Evolutionary conservation across 2,888 invertebrate genomes (phyloP).

Genomic region (Synanthedon vespiformis): DNA sequence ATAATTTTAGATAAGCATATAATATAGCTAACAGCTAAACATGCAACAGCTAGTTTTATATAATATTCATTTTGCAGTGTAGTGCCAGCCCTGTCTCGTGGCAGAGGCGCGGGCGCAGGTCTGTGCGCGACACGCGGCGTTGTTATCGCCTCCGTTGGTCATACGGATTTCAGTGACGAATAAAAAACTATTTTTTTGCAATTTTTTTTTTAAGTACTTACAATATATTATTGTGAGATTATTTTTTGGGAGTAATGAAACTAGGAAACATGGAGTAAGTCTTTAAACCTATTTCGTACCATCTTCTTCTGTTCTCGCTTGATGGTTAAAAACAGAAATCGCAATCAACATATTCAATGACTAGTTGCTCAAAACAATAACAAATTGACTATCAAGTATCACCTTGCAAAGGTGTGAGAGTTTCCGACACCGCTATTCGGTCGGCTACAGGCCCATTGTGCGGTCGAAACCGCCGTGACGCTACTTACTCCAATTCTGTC

Average conservation of each 20-base stretch:
- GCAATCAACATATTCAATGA: slow-evolving; percentile 15
- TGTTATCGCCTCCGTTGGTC: slow-evolving; percentile 53
- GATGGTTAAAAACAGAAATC: too few species aligned
- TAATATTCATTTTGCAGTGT: neutral
- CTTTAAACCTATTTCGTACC: too few species aligned
- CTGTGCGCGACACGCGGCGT: slow-evolving; percentile 43
- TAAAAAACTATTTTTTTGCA: slow-evolving; percentile 38
- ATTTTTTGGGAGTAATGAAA: too few species aligned
- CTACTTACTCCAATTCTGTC: slow-evolving; percentile 71
- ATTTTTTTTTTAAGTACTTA: slow-evolving; percentile 34
- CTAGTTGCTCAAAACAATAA: slow-evolving; percentile 62
- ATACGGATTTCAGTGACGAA: slow-evolving; percentile 38
- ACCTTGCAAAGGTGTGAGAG: slow-evolving; percentile 59
- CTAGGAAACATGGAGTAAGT: too few species aligned
- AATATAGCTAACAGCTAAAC: too few species aligned
- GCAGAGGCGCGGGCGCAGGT: slow-evolving; percentile 31
- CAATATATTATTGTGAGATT: neutral
- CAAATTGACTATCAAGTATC: slow-evolving; percentile 33
- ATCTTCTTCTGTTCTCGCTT: neutral
- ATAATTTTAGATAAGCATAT: too few species aligned
- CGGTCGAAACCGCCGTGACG: slow-evolving; percentile 66
- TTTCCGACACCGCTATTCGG: slow-evolving; percentile 65
- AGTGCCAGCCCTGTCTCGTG: slow-evolving; percentile 37
- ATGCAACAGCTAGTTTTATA: too few species aligned
- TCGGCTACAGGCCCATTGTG: slow-evolving; percentile 63